These are phyloP conservation scores for Caerostris extrusa DNA, from an alignment of 1,140 invertebrate species.

Conservation along the genomic window DNA sequence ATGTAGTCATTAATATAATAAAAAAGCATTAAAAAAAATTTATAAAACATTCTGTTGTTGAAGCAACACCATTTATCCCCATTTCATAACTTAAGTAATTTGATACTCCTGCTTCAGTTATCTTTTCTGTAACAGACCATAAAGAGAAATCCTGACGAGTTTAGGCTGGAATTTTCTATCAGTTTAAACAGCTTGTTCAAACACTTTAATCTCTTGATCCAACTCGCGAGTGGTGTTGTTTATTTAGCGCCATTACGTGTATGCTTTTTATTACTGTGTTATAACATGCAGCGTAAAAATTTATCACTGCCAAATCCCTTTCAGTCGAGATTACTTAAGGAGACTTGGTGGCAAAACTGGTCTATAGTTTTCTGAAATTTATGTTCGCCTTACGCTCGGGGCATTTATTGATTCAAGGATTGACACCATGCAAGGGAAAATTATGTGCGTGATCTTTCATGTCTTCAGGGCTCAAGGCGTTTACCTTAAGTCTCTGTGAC, in stretches of 20 bases:
- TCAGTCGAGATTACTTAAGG: conserved; percentile 50
- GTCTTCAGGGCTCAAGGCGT: conserved; percentile 61
- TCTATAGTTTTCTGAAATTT: conserved; percentile 54
- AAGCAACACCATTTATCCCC: neutral
- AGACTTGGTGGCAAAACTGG: conserved; percentile 46
- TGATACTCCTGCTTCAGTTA: neutral
- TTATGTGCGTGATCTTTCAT: conserved; percentile 58
- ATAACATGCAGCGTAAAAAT: conserved; percentile 27
- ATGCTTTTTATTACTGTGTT: conserved; percentile 35
- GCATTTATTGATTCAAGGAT: conserved; percentile 67
- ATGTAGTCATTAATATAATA: no score
- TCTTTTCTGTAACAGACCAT: neutral
- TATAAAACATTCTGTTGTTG: neutral
- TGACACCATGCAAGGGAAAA: conserved; percentile 45
- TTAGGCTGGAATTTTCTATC: conserved; percentile 3
- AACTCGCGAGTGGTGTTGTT: conserved; percentile 7
- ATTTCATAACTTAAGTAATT: neutral
- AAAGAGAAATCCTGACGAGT: neutral
- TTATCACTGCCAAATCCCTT: conserved; percentile 60
- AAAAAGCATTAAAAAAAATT: neutral
- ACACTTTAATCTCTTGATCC: conserved; percentile 54
- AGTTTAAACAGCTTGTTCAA: conserved; percentile 49
- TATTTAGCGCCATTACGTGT: conserved; percentile 35
- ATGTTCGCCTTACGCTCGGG: conserved; percentile 36
- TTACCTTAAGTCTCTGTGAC: conserved; percentile 33